Evolutionary conservation across 2,113 vertebrate genomes (phyloP).

Genomic region (Labeo rohita): DNA sequence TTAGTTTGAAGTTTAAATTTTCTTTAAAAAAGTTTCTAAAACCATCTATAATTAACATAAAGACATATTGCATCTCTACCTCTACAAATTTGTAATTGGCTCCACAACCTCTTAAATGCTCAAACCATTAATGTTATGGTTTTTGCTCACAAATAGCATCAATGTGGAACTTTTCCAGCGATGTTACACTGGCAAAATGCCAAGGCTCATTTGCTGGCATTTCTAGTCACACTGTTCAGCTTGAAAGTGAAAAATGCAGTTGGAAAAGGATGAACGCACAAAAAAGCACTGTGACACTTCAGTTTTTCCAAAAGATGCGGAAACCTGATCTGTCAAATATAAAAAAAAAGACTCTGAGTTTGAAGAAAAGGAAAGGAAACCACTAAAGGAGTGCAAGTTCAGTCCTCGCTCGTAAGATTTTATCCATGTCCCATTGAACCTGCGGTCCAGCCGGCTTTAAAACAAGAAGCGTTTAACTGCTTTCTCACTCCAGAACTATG

Average conservation of each 20-base stretch:
- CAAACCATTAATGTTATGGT: not conserved
- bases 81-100: not conserved
- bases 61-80: not conserved
- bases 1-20: not conserved
- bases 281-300: not conserved
- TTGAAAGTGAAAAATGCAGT: not conserved
- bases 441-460: slow-evolving; percentile 35
- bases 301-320: slow-evolving; percentile 34
- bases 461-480: slow-evolving; percentile 31
- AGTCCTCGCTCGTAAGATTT: slow-evolving; percentile 21
- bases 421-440: slow-evolving; percentile 30
- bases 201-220: not conserved
- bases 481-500: slow-evolving; percentile 16
- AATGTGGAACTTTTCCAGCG: not conserved
- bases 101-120: not conserved
- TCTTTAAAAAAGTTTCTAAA: not conserved
- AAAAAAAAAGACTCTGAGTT: not conserved
- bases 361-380: slow-evolving; percentile 14
- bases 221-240: not conserved
- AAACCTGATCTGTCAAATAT: slow-evolving; percentile 17
- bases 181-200: not conserved
- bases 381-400: slow-evolving; percentile 8
- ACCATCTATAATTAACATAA: not conserved
- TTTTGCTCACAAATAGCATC: not conserved
- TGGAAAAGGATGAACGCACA: not conserved